phyloP scores from a whole-genome alignment of 2,888 invertebrate genomes.

The Heterodera filipjevi region DNA sequence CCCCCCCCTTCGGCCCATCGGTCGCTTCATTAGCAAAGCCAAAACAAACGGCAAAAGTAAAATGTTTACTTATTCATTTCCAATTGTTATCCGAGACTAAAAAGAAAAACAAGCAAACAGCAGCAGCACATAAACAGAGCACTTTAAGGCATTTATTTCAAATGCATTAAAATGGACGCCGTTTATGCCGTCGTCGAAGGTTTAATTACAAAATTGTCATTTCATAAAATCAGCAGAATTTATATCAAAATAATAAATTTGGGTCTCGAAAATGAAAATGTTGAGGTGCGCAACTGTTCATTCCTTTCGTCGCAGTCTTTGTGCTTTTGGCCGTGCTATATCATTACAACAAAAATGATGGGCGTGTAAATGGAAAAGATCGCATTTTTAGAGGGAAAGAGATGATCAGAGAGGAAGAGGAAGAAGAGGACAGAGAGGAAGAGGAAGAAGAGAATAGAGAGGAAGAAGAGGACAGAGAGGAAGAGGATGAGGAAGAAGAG shows the following conservation, averaged over 20 bases:
- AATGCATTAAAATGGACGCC: conserved; percentile 24
- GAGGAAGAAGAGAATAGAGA: background rate
- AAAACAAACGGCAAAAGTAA: no score
- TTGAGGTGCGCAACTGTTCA: conserved; percentile 38
- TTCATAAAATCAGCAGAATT: no score
- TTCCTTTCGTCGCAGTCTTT: conserved; percentile 37
- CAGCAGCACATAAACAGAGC: background rate
- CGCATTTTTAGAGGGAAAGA: conserved; percentile 17
- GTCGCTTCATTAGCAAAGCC: background rate
- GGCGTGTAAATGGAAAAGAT: conserved; percentile 27
- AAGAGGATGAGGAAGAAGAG: no score
- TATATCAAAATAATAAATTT: no score
- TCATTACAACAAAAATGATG: conserved; percentile 3
- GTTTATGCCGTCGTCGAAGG: conserved; percentile 30
- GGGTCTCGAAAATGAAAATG: no score
- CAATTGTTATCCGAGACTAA: background rate
- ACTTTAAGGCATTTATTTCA: background rate
- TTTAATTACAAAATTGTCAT: no score
- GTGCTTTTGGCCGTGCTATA: conserved; percentile 29
- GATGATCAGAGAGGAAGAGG: background rate
- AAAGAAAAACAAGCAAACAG: background rate
- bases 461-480: background rate
- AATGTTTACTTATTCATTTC: background rate
- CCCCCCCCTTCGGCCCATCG: background rate
- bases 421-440: background rate